These are phyloP conservation scores for Margarornis squamiger DNA, from an alignment of 2,797 vertebrate species.

Conservation along the genomic window DNA sequence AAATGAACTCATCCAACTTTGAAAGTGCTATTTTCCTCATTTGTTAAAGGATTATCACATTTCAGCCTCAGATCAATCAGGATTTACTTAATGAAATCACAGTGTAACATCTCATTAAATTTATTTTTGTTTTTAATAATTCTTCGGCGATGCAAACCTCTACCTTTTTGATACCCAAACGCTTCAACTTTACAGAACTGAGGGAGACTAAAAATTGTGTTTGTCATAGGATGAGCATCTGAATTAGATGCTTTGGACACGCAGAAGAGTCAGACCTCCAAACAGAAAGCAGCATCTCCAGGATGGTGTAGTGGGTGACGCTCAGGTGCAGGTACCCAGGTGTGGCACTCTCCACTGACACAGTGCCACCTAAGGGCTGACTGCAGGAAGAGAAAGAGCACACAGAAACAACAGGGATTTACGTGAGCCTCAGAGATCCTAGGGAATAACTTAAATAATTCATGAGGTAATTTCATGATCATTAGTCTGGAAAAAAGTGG, in stretches of 20 bases:
- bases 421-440: fast-evolving
- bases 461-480: background rate
- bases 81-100: background rate
- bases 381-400: background rate
- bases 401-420: background rate
- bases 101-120: background rate
- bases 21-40: background rate
- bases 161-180: background rate
- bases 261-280: background rate
- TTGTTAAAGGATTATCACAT: background rate
- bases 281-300: background rate
- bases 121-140: background rate
- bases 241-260: background rate
- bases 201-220: background rate
- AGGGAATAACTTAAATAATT: background rate
- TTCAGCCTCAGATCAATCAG: background rate
- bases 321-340: background rate
- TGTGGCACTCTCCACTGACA: background rate
- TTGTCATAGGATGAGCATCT: background rate
- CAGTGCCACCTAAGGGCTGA: background rate
- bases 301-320: background rate
- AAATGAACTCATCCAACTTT: background rate
- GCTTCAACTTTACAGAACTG: background rate
- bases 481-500: fast-evolving
- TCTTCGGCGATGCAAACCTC: background rate